phyloP scores from a whole-genome alignment of 1,140 invertebrate species.

The Sycobia sp. region DNA sequence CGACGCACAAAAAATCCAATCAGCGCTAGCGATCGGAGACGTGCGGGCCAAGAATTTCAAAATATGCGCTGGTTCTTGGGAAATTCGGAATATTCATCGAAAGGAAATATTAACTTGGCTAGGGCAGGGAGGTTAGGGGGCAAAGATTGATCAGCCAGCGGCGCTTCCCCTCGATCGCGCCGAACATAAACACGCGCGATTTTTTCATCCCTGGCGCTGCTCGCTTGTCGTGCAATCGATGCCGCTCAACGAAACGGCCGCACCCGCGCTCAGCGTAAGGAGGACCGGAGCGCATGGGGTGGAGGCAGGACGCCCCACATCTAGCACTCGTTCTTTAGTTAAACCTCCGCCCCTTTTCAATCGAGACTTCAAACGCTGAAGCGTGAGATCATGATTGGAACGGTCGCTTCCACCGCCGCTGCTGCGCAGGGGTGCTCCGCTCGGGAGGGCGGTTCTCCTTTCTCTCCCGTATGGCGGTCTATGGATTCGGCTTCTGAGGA shows the following conservation, averaged over 20 bases:
- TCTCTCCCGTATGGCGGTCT: neutral
- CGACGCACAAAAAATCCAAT: no score
- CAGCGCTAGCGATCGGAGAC: no score
- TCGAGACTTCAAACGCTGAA: constrained; percentile 63
- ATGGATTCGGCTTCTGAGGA: constrained; percentile 62
- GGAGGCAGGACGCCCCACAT: constrained; percentile 48
- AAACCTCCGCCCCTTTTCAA: constrained; percentile 63
- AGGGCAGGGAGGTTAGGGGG: neutral
- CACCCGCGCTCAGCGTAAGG: neutral
- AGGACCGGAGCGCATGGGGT: neutral
- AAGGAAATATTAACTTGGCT: constrained; percentile 15
- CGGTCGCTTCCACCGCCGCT: no score
- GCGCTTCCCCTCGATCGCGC: constrained; percentile 4
- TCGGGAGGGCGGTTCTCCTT: constrained; percentile 56
- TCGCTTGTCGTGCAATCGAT: constrained; percentile 11
- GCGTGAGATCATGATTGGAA: constrained; percentile 63
- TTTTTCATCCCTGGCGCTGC: constrained; percentile 16
- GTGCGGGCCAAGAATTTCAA: no score
- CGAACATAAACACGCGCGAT: constrained; percentile 12
- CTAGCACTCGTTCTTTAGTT: constrained; percentile 62
- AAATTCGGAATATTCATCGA: constrained; percentile 30
- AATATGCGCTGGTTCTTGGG: neutral
- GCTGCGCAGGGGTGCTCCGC: no score
- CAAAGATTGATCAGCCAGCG: no score
- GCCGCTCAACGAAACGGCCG: neutral